Conservation (phyloP, 1,140 invertebrate genomes). For the Apis florea region DNA sequence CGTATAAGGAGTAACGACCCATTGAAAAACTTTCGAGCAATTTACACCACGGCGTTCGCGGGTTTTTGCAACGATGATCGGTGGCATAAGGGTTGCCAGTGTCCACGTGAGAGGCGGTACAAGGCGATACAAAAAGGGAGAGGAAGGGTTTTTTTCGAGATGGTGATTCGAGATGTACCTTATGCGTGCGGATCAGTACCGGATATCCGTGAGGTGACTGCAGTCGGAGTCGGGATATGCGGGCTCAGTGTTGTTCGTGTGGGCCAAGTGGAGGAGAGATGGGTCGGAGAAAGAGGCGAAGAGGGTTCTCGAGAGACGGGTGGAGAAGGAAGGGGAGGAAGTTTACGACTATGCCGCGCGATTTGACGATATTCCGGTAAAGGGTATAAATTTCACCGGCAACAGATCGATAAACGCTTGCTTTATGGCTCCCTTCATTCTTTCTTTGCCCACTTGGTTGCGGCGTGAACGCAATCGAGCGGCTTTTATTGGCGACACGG, state of each 20-base stretch:
- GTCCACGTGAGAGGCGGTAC: not conserved
- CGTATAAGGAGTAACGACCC: conserved; percentile 8
- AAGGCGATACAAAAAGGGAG: not conserved
- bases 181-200: conserved; percentile 63
- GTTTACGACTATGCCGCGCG: conserved; percentile 39
- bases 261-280: not conserved
- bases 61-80: conserved; percentile 9
- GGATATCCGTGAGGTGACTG: conserved; percentile 77
- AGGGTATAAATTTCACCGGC: conserved; percentile 31
- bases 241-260: conserved; percentile 67
- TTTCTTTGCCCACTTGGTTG: not conserved
- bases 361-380: conserved; percentile 38
- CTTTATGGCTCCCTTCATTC: conserved; percentile 34
- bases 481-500: conserved; percentile 21
- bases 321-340: not conserved
- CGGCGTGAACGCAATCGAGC: not conserved
- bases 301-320: not conserved
- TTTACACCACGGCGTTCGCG: conserved; percentile 9
- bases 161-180: conserved; percentile 43
- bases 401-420: conserved; percentile 43
- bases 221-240: conserved; percentile 66
- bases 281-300: no score
- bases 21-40: conserved; percentile 7
- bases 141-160: conserved; percentile 16
- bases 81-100: conserved; percentile 1